Conservation (phyloP, 1,140 invertebrate genomes). For the Pogonomyrmex californicus region DNA sequence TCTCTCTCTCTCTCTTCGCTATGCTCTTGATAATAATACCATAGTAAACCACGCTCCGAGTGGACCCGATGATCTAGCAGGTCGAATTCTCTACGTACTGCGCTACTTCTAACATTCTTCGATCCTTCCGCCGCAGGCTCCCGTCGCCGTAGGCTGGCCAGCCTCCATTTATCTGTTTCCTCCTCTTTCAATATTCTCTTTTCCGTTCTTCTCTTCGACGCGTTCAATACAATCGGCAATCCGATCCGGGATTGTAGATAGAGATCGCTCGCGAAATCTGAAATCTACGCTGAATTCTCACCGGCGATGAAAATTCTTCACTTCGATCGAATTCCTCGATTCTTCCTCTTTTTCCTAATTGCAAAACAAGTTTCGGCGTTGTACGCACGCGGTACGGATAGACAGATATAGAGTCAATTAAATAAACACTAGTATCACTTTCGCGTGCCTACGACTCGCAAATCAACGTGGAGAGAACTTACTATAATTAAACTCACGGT, state of each 20-base stretch:
- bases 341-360: neutral
- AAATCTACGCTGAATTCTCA: neutral
- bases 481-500: constrained; percentile 18
- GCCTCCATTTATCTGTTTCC: constrained; percentile 43
- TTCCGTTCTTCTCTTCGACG: constrained; percentile 48
- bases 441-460: neutral
- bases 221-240: constrained; percentile 17
- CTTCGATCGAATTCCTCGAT: neutral
- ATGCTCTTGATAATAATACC: constrained; percentile 54
- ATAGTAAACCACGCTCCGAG: constrained; percentile 32
- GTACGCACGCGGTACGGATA: neutral
- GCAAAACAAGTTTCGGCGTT: neutral
- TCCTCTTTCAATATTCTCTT: constrained; percentile 10
- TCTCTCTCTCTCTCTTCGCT: neutral
- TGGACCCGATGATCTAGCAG: constrained; percentile 55
- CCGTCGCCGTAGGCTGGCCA: constrained; percentile 8
- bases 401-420: neutral
- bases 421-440: neutral
- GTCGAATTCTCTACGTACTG: constrained; percentile 41
- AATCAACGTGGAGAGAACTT: neutral
- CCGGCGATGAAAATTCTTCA: neutral
- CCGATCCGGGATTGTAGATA: neutral
- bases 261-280: constrained; percentile 8
- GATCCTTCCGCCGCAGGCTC: constrained; percentile 33
- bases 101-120: constrained; percentile 13